phyloP scores from a whole-genome alignment of 2,888 invertebrate genomes.

The Papilio protenor region DNA sequence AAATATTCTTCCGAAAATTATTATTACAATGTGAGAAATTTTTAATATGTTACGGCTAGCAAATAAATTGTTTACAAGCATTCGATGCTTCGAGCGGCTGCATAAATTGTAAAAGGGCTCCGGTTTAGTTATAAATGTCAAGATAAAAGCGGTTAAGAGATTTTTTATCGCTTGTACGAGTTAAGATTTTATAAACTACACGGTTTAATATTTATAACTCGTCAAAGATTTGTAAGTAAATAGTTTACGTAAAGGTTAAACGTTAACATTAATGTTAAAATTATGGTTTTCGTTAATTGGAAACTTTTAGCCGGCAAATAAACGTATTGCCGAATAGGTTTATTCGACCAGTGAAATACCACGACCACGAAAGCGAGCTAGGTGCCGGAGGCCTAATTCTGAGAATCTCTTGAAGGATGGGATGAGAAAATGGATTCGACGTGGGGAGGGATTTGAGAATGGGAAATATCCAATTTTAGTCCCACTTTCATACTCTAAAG shows the following conservation, averaged over 20 bases:
- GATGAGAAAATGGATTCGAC: neutral
- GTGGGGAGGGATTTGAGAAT: neutral
- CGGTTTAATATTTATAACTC: slow-evolving; percentile 33
- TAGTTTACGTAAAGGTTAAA: neutral
- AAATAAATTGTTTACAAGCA: slow-evolving; percentile 19
- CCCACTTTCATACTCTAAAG: too few relatives aligned
- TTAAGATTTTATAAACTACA: slow-evolving; percentile 35
- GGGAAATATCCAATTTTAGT: neutral
- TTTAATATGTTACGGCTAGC: neutral
- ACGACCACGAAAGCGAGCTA: too few relatives aligned
- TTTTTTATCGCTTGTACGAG: slow-evolving; percentile 36
- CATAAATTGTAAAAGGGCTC: slow-evolving; percentile 29
- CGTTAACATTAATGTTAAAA: neutral
- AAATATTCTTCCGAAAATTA: neutral
- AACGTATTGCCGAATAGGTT: neutral
- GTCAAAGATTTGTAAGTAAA: neutral
- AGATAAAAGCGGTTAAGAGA: slow-evolving; percentile 28
- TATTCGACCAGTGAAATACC: neutral
- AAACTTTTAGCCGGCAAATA: neutral
- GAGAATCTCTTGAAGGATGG: neutral
- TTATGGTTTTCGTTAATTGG: neutral
- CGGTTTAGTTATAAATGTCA: slow-evolving; percentile 37
- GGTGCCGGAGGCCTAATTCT: neutral
- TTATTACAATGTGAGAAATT: neutral
- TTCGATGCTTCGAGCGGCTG: neutral